phyloP scores from a whole-genome alignment of 1,140 invertebrate genomes.

The Meloidogyne exigua region DNA sequence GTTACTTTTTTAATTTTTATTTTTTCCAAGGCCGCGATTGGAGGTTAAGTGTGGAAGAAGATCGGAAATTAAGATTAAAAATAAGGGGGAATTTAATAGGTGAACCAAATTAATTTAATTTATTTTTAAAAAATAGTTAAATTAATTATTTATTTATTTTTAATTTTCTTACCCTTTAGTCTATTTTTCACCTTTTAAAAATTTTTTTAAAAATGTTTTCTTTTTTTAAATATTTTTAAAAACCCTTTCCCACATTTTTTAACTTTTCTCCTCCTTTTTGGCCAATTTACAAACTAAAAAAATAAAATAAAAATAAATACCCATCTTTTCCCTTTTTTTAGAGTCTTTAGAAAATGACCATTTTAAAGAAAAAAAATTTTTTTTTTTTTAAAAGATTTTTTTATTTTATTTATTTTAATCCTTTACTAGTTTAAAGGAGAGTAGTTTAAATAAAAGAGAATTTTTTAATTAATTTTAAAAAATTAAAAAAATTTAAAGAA shows the following conservation, averaged over 20 bases:
- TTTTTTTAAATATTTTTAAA: neutral
- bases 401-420: neutral
- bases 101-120: no score
- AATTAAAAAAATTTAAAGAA: no score
- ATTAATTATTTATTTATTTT: neutral
- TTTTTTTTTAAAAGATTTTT: neutral
- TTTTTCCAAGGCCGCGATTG: no score
- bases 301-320: neutral
- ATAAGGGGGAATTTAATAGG: no score
- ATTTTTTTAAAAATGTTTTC: neutral
- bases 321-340: neutral
- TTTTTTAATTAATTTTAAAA: neutral
- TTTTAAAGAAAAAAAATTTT: neutral
- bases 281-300: neutral
- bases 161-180: neutral
- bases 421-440: neutral
- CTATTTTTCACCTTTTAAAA: neutral
- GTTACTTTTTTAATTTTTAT: no score
- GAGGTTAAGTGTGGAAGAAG: no score
- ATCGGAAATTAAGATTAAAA: no score
- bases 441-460: neutral
- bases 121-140: no score
- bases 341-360: neutral
- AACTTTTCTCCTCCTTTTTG: neutral
- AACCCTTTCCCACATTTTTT: neutral